These are phyloP conservation scores for Arion vulgaris DNA, from an alignment of 1,140 invertebrate genomes.

Conservation along the genomic window DNA sequence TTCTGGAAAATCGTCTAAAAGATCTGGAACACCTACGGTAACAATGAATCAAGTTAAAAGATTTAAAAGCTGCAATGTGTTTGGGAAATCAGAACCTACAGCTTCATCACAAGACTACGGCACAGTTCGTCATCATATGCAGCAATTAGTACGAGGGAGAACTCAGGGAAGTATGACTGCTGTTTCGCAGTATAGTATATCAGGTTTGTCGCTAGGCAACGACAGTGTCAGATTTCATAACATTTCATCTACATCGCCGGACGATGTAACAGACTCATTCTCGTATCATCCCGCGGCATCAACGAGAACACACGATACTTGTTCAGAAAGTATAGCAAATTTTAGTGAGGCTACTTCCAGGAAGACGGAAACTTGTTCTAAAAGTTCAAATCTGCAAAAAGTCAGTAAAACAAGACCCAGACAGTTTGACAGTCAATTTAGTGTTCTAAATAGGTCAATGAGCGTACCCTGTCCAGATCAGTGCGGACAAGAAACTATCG, in stretches of 20 bases:
- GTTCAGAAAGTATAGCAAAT: not conserved
- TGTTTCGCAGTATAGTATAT: not conserved
- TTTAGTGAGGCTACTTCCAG: not conserved
- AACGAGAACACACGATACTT: not conserved
- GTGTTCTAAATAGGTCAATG: conserved; percentile 6
- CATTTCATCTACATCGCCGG: not conserved
- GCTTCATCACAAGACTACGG: not conserved
- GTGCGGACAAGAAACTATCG: not conserved
- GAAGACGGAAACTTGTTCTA: not conserved
- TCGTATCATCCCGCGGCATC: conserved; percentile 5
- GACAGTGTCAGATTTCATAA: not conserved
- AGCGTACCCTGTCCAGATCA: not conserved
- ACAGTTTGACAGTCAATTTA: not conserved
- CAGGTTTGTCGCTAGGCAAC: conserved; percentile 9
- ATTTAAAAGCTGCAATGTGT: conserved; percentile 47
- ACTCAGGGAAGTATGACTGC: not conserved
- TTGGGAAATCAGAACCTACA: conserved; percentile 23
- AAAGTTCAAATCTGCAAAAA: not conserved
- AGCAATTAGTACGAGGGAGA: conserved; percentile 11
- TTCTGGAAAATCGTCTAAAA: conserved; percentile 2
- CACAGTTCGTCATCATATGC: conserved; percentile 11
- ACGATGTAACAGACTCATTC: not conserved
- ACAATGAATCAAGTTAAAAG: conserved; percentile 42
- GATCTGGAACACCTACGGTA: conserved; percentile 27
- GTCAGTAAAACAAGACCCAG: not conserved